These are phyloP conservation scores for Ramphastos sulfuratus DNA, from an alignment of 2,113 vertebrate genomes.

Conservation along the genomic window DNA sequence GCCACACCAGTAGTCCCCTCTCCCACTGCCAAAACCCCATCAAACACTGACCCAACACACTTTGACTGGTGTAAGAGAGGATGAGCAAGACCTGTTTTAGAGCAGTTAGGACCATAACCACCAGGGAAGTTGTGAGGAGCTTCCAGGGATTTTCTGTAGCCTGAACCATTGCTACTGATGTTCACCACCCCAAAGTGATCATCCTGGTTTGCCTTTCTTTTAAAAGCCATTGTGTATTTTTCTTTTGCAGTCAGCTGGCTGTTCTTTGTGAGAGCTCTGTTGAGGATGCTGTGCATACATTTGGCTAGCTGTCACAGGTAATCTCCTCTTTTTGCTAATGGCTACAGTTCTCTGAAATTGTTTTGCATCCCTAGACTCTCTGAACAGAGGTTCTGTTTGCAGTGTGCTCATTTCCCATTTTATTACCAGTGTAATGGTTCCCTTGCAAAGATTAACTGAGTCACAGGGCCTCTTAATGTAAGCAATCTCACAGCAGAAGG, in stretches of 20 bases:
- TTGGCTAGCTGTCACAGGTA: conserved; percentile 32
- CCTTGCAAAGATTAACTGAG: conserved; percentile 53
- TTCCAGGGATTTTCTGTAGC: not conserved
- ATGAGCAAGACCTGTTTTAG: not conserved
- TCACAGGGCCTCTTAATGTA: conserved; percentile 7
- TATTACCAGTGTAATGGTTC: not conserved
- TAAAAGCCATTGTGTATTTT: not conserved
- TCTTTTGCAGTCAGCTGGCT: not conserved
- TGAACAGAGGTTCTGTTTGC: conserved; percentile 24
- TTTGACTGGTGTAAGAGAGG: not conserved
- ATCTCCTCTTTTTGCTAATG: conserved; percentile 56
- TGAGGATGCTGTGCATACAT: conserved; percentile 7
- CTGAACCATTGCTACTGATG: not conserved
- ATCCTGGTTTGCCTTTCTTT: not conserved
- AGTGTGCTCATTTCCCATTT: conserved; percentile 33
- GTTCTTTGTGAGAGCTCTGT: not conserved
- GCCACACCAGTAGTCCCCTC: not conserved
- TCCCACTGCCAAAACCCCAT: not conserved
- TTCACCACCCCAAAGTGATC: not conserved
- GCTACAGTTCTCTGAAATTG: conserved; percentile 20
- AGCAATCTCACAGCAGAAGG: conserved; percentile 1
- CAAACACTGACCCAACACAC: not conserved
- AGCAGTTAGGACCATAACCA: not conserved
- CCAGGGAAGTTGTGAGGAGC: not conserved
- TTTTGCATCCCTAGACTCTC: conserved; percentile 23